These are phyloP conservation scores for Meta bourneti DNA, from an alignment of 2,888 invertebrate genomes.

Conservation along the genomic window DNA sequence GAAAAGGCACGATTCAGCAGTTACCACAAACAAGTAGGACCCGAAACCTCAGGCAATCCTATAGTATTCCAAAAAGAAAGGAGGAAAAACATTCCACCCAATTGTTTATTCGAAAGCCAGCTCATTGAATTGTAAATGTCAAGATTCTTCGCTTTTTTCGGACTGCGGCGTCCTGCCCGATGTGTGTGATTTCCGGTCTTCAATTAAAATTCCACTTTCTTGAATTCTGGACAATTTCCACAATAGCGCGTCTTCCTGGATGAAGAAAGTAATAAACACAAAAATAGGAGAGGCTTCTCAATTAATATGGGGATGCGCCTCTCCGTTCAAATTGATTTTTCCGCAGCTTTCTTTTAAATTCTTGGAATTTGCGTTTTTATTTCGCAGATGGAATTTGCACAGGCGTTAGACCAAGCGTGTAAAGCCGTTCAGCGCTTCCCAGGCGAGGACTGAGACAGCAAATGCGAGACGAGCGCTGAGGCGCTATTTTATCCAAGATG, in stretches of 20 bases:
- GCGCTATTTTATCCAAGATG: neutral
- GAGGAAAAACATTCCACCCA: constrained; percentile 10
- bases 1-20: neutral
- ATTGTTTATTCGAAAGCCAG: constrained; percentile 12
- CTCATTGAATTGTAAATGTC: constrained; percentile 55
- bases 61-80: constrained; percentile 30
- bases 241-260: constrained; percentile 20
- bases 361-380: constrained; percentile 43
- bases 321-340: constrained; percentile 27
- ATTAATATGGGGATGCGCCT: constrained; percentile 39
- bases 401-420: constrained; percentile 18
- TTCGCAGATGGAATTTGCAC: constrained; percentile 5
- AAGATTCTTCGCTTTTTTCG: constrained; percentile 10
- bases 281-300: constrained; percentile 40
- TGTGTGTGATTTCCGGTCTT: constrained; percentile 26
- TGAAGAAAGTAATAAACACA: constrained; percentile 35
- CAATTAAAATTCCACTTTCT: constrained; percentile 61
- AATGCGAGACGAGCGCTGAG: neutral
- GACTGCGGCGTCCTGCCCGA: constrained; percentile 13
- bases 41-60: constrained; percentile 8
- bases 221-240: constrained; percentile 52
- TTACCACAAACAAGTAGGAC: constrained; percentile 10
- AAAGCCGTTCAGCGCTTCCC: neutral
- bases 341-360: constrained; percentile 40
- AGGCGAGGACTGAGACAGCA: neutral